These are phyloP conservation scores for Eupelmus urozonus DNA, from an alignment of 2,888 invertebrate genomes.

Conservation along the genomic window DNA sequence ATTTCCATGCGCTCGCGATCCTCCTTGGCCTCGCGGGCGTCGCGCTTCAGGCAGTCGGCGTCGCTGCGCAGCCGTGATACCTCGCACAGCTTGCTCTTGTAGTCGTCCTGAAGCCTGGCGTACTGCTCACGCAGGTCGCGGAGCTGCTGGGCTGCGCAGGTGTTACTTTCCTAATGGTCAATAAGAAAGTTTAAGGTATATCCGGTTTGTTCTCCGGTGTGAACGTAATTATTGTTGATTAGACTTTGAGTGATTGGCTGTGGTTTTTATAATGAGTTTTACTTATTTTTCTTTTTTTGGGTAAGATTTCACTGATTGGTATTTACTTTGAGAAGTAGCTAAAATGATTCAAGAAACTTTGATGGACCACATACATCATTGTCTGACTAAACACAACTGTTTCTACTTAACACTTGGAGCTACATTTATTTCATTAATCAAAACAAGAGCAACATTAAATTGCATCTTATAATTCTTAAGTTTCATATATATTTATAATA, in stretches of 20 bases:
- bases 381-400: too few relatives aligned
- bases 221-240: too few relatives aligned
- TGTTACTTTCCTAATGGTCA: constrained; percentile 16
- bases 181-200: neutral
- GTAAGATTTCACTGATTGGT: neutral
- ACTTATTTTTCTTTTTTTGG: neutral
- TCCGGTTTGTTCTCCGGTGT: too few relatives aligned
- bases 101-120: constrained; percentile 82
- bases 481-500: too few relatives aligned
- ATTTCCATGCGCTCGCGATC: constrained; percentile 81
- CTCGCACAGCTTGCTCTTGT: constrained; percentile 84
- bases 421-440: too few relatives aligned
- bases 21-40: constrained; percentile 75
- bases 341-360: too few relatives aligned
- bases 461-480: too few relatives aligned
- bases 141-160: constrained; percentile 79
- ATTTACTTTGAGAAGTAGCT: too few relatives aligned
- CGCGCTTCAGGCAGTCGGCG: constrained; percentile 78
- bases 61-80: constrained; percentile 80
- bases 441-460: too few relatives aligned
- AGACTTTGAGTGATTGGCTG: neutral
- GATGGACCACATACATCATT: too few relatives aligned
- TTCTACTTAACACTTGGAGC: too few relatives aligned
- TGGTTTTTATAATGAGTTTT: constrained; percentile 1
- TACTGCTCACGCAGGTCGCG: constrained; percentile 79